Evolutionary conservation across 1,140 invertebrate genomes (phyloP).

Genomic region (Agraylea sexmaculata): DNA sequence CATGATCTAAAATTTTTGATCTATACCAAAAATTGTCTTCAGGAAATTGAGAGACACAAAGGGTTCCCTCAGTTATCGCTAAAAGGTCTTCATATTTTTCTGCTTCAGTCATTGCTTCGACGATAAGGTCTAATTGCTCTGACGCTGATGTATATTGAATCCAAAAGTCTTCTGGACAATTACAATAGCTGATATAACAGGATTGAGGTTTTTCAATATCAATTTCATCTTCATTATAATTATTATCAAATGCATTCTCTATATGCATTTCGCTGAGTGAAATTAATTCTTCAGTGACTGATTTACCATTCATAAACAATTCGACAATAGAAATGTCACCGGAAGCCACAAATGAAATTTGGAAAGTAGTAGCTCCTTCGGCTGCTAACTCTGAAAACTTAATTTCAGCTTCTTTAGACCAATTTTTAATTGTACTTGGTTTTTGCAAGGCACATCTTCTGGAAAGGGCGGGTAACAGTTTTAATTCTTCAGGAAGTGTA

Average conservation of each 20-base stretch:
- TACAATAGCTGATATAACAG: slow-evolving; percentile 43
- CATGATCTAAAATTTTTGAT: slow-evolving; percentile 39
- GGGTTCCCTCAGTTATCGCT: slow-evolving; percentile 37
- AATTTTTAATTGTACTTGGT: slow-evolving; percentile 44
- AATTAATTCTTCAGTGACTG: slow-evolving; percentile 46
- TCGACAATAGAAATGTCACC: slow-evolving; percentile 53
- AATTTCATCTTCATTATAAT: slow-evolving; percentile 25
- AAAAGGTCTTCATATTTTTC: slow-evolving; percentile 36
- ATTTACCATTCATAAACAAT: slow-evolving; percentile 45
- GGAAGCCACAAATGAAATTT: slow-evolving; percentile 47
- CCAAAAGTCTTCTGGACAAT: slow-evolving; percentile 50
- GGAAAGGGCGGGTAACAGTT: slow-evolving; percentile 45
- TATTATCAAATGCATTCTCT: slow-evolving; percentile 24
- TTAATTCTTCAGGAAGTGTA: slow-evolving; percentile 50
- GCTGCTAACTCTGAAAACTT: slow-evolving; percentile 52
- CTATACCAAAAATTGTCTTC: slow-evolving; percentile 55
- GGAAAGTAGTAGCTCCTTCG: slow-evolving; percentile 52
- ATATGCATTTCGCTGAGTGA: slow-evolving; percentile 33
- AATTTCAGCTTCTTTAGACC: slow-evolving; percentile 48
- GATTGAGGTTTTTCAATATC: slow-evolving; percentile 24
- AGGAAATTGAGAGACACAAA: slow-evolving; percentile 52
- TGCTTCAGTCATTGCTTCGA: slow-evolving; percentile 39
- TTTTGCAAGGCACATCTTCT: slow-evolving; percentile 50
- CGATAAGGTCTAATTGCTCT: slow-evolving; percentile 43
- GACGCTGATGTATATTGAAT: slow-evolving; percentile 46